A percentile compares a stretch with the other conserved stretches of the same genome.
These are phyloP conservation scores for Upupa epops DNA, from an alignment of 2,113 vertebrate species.

Conservation along the genomic window DNA sequence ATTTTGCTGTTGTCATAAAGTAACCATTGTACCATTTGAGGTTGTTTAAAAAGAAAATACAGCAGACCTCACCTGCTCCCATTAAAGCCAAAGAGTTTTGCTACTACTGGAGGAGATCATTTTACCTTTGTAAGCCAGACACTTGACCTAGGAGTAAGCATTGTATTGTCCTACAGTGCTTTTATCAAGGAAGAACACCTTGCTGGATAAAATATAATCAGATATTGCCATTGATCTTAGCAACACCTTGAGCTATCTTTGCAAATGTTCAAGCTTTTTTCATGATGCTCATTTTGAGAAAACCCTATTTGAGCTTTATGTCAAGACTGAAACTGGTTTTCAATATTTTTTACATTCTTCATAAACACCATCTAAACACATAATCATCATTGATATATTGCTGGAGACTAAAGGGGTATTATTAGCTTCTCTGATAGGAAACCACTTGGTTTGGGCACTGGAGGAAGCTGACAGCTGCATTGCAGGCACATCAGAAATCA, in stretches of 20 bases:
- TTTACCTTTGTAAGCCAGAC: not conserved
- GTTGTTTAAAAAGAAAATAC: not conserved
- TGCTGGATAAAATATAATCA: not conserved
- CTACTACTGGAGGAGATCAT: not conserved
- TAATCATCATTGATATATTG: not conserved
- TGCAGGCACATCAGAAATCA: not conserved
- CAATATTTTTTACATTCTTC: not conserved
- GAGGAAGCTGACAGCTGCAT: conserved; percentile 10
- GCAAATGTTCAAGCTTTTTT: not conserved
- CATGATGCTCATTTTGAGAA: not conserved
- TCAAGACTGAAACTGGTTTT: not conserved
- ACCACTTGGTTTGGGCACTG: not conserved
- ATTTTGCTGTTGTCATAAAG: conserved; percentile 21
- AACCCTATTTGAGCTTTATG: not conserved
- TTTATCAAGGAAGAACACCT: not conserved
- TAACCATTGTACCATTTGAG: not conserved
- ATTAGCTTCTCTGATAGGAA: not conserved
- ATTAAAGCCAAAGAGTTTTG: not conserved
- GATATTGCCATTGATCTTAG: not conserved
- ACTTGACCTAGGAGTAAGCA: not conserved
- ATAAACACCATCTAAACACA: not conserved
- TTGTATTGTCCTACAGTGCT: not conserved
- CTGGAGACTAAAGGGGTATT: not conserved
- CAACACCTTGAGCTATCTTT: not conserved
- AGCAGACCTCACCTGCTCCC: not conserved